Evolutionary conservation across 1,140 invertebrate genomes (phyloP), one percentile per base, ranked within the genome.

Genomic region (Coenobita brevimanus): DNA sequence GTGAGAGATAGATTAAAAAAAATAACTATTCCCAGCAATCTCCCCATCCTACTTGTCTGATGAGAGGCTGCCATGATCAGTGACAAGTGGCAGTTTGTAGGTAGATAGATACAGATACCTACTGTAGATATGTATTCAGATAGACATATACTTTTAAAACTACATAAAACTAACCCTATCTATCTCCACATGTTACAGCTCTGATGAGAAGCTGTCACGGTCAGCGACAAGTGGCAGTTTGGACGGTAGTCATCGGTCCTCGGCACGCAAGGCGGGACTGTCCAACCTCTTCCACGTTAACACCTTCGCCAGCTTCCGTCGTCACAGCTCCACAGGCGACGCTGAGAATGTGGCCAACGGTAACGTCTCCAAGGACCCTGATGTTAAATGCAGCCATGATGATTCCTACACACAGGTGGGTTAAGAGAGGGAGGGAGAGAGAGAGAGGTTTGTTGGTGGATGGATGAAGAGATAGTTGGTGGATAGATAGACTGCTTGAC

Each of bases 251-350:
- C 36, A 83, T 4, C 80, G 82, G 30, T 69, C 82, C 10, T 87
- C 86, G 33, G 84, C 83, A 73, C 80, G 84, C 13, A 90, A 87
- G 27, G 60, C 84, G 13, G 80, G 67, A n/a, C 76, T 81, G 27
- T 89, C 82, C 73, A 82, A 80, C 81, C 78, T 83, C 8, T 88
- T 78, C 84, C 80, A 83, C 79, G 86, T 87, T 24, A 90, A 85
- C 62, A 85, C 84, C 83, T 88, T 90, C 43, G 54, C 76, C 54
- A 50, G 78, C 57, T 78, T 89, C 80, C 83, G 73, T 6, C 89
- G 89, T 73, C 79, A 83, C 43, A 90, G 75, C 80, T 82, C 89
- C 15, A 60, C 46, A 17, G 89, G 88, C 8, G 64, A 86, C 64
- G 38, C 73, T 4, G 54, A 38, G 64, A 54, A 67, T 27, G 69